A percentile compares a stretch with the other conserved stretches of the same genome.
Conservation (phyloP, 2,888 invertebrate genomes). For the Oscheius sp. region DNA sequence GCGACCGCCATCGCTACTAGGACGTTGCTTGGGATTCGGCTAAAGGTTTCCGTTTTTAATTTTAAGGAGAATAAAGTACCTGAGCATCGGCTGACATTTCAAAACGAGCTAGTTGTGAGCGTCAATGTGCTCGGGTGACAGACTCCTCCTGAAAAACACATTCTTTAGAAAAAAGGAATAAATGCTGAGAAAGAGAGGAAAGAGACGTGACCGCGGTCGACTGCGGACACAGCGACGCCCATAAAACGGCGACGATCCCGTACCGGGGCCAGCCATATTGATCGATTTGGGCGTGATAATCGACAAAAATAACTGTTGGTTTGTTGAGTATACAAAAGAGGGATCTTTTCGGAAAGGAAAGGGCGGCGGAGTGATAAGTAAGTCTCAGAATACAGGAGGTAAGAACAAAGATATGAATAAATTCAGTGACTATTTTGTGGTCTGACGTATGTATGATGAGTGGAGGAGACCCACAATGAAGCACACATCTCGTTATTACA, state of each 20-base stretch:
- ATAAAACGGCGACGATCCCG: slow-evolving; percentile 34
- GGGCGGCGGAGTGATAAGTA: too few relatives aligned
- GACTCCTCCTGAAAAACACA: slow-evolving; percentile 51
- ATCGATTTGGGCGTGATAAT: slow-evolving; percentile 16
- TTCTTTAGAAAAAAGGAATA: not conserved
- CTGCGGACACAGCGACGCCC: slow-evolving; percentile 15
- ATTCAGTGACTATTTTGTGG: too few relatives aligned
- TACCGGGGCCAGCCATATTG: slow-evolving; percentile 18
- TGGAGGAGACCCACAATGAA: too few relatives aligned
- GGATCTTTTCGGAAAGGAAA: too few relatives aligned
- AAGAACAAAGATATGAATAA: too few relatives aligned
- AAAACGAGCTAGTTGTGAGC: slow-evolving; percentile 28
- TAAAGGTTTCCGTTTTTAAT: too few relatives aligned
- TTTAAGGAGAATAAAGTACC: too few relatives aligned
- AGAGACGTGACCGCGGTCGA: slow-evolving; percentile 20
- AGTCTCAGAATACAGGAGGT: too few relatives aligned
- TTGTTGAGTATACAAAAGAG: too few relatives aligned
- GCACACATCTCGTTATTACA: too few relatives aligned
- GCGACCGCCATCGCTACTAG: slow-evolving; percentile 42
- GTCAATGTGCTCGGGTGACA: slow-evolving; percentile 53
- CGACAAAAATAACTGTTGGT: too few relatives aligned
- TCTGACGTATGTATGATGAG: too few relatives aligned
- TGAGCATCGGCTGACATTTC: slow-evolving; percentile 58
- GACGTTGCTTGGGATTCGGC: slow-evolving; percentile 58
- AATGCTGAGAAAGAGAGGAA: not conserved